Evolutionary conservation across 2,797 vertebrate species (phyloP).

Genomic region (Aulostomus chinensis): DNA sequence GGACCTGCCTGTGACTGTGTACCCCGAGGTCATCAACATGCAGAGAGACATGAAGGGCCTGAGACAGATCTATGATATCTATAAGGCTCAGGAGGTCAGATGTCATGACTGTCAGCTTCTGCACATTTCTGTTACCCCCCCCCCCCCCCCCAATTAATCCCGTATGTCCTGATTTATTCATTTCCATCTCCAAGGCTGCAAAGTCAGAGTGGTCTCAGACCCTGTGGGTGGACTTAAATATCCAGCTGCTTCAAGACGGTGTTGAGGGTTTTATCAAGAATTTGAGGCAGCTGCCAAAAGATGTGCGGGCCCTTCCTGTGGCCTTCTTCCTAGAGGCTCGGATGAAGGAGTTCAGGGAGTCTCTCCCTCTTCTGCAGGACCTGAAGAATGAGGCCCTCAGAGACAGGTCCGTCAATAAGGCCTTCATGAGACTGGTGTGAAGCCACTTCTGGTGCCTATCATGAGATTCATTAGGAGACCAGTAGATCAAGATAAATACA

Average conservation of each 20-base stretch:
- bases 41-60: conserved; percentile 88
- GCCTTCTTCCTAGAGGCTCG: conserved; percentile 85
- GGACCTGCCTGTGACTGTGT: conserved; percentile 83
- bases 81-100: conserved; percentile 83
- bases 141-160: neutral
- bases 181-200: conserved; percentile 78
- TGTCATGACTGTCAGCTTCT: neutral
- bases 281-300: conserved; percentile 84
- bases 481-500: too few relatives aligned
- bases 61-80: conserved; percentile 86
- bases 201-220: conserved; percentile 94
- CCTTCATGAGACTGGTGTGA: too few relatives aligned
- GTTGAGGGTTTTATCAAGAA: conserved; percentile 85
- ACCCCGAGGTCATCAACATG: conserved; percentile 83
- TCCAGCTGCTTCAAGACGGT: conserved; percentile 90
- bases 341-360: conserved; percentile 94
- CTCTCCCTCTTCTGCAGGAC: conserved; percentile 90
- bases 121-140: neutral
- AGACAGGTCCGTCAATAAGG: conserved; percentile 86
- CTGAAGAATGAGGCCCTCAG: conserved; percentile 93
- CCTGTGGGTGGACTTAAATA: conserved; percentile 90
- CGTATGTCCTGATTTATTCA: neutral
- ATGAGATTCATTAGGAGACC: too few relatives aligned
- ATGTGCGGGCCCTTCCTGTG: conserved; percentile 80
- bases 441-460: too few relatives aligned